Base-by-base conservation (phyloP, 2,888 invertebrate species). In the Apamea sordens region DNA sequence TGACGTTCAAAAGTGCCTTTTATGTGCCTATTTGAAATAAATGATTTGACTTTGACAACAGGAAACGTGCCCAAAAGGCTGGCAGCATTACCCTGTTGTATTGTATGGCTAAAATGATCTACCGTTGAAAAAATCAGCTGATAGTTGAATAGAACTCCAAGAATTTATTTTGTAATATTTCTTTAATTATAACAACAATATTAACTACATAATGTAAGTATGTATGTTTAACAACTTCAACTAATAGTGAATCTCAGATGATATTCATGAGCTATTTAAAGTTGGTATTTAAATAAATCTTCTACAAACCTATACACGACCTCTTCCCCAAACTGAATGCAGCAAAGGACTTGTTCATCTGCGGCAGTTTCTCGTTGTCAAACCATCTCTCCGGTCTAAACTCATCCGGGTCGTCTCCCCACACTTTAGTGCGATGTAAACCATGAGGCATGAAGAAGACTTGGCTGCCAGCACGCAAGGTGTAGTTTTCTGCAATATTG, bases 321-420 rank as follows among this genome's bases (percentile, higher is more conserved):
- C 92, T 71, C 67, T 76, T 85, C 5, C 91, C 91, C 10, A 90
- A 59, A 32, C 91, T 90, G 64, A 91, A 92, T 0, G 84, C 79
- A 21, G 75, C 75, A 70, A 70, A 85, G 75, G 74, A 76, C 86
- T 5, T 84, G 68, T 73, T 88, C 92, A 41, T 84, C 32, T 70
- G 69, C 1, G 76, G 82, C 59, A 1, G 89, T 90, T 36, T 82
- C 1, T 63, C 73, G 0, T 74, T 73, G 11, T 90, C 81, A 41
- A 93, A 69, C 93, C 93, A 93, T 44, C 93, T 80, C 44, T 92
- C 92, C 0, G 93, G 93, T 8, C 75, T 87, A 77, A 91, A 93
- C 59, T 84, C 67, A 0, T 89, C 85, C 0, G 86, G 50, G 15
- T 70, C 87, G 63, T 92, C 91, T 0, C 92, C 93, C 92, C 93